A percentile compares a stretch with the other conserved stretches of the same genome.
These are phyloP conservation scores for Saimiri boliviensis DNA, from an alignment of 2,113 vertebrate species.

Conservation along the genomic window DNA sequence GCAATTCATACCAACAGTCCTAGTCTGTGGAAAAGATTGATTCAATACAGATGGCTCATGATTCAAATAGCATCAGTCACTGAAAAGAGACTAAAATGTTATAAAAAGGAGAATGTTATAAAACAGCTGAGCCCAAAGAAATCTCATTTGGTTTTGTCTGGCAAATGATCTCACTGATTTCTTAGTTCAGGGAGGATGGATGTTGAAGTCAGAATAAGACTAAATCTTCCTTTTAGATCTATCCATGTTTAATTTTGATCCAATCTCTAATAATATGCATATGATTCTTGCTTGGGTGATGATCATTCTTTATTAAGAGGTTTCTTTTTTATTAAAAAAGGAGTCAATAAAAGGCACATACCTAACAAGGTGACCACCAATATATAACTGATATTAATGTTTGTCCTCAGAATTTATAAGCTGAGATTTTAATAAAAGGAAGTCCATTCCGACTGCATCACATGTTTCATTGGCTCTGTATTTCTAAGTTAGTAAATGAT, in stretches of 20 bases:
- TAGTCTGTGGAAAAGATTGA: neutral
- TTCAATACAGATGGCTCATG: neutral
- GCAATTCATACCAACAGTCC: neutral
- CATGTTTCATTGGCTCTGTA: rapidly evolving
- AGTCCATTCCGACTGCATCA: neutral
- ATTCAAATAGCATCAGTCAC: neutral
- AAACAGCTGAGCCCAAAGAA: neutral
- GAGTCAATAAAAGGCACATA: neutral
- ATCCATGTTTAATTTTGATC: neutral
- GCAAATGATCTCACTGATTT: neutral
- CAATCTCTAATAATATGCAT: neutral
- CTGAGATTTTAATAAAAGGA: neutral
- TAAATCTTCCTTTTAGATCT: neutral
- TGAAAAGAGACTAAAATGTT: neutral
- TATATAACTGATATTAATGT: neutral
- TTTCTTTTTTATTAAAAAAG: neutral
- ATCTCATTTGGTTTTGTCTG: neutral
- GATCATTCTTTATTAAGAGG: neutral
- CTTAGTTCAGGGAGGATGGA: neutral
- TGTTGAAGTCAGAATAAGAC: neutral
- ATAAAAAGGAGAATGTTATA: neutral
- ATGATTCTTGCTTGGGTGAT: neutral
- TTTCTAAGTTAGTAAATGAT: neutral
- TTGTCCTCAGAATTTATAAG: neutral
- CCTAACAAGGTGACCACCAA: neutral